Evolutionary conservation across 2,888 invertebrate species (phyloP).

Genomic region (Masnerella sp.): DNA sequence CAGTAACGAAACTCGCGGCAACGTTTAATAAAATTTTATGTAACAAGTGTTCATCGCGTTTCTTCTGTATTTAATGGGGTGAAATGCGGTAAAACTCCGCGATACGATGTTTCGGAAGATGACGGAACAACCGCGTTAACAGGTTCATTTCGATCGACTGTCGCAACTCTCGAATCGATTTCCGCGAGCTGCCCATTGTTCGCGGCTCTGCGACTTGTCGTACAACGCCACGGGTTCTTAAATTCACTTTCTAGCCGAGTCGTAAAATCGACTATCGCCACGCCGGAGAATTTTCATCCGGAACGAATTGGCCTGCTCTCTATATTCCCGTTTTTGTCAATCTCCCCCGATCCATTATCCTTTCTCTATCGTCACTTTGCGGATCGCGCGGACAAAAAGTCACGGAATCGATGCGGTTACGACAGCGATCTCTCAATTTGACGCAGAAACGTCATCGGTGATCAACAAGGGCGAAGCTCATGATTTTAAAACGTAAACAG

Average conservation of each 20-base stretch:
- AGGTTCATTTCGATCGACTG: slow-evolving; percentile 28
- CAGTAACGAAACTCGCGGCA: no score
- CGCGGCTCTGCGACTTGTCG: slow-evolving; percentile 46
- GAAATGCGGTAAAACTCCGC: no score
- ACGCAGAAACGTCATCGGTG: slow-evolving; percentile 27
- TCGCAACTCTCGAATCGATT: slow-evolving; percentile 36
- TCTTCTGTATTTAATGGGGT: no score
- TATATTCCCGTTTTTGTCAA: slow-evolving; percentile 58
- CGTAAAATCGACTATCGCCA: slow-evolving; percentile 68
- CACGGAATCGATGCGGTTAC: slow-evolving; percentile 11
- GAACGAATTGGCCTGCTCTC: slow-evolving; percentile 64
- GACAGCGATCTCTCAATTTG: slow-evolving; percentile 25
- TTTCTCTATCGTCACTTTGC: slow-evolving; percentile 48
- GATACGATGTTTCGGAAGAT: no score
- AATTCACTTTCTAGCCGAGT: slow-evolving; percentile 74
- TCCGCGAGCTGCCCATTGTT: slow-evolving; percentile 36
- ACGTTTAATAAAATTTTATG: no score
- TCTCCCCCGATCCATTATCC: slow-evolving; percentile 48
- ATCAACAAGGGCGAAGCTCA: no score
- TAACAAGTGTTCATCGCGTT: no score
- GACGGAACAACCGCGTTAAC: slow-evolving; percentile 6
- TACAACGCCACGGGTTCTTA: slow-evolving; percentile 59
- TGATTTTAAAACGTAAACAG: slow-evolving; percentile 13
- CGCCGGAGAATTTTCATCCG: slow-evolving; percentile 64
- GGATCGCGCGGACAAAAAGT: slow-evolving; percentile 32